Percentiles rank a stretch among this genome's conserved stretches.
Conservation (phyloP, 2,797 vertebrate species). For the Denticeps clupeoides region DNA sequence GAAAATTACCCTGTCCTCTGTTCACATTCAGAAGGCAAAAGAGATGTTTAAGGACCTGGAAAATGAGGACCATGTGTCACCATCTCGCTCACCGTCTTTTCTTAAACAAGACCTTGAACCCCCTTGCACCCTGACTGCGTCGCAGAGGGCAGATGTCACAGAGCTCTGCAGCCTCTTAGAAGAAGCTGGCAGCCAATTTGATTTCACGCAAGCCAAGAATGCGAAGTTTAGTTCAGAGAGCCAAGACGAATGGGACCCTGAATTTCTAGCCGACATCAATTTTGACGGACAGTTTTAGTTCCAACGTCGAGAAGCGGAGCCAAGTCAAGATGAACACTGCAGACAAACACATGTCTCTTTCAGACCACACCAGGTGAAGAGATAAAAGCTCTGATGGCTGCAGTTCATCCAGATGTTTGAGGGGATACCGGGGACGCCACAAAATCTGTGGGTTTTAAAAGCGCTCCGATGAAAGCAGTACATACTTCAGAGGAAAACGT, state of each 20-base stretch:
- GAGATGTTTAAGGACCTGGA: constrained; percentile 64
- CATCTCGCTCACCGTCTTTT: neutral
- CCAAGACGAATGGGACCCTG: constrained; percentile 47
- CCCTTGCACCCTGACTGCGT: constrained; percentile 64
- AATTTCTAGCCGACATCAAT: constrained; percentile 44
- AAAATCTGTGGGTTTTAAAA: constrained; percentile 59
- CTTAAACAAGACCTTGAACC: constrained; percentile 12
- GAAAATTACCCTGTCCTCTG: constrained; percentile 56
- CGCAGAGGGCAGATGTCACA: constrained; percentile 81
- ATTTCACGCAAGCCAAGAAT: constrained; percentile 77
- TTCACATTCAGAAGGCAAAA: constrained; percentile 58
- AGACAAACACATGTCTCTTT: too few species aligned
- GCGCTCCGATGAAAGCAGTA: constrained; percentile 65
- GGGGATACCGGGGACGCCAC: neutral
- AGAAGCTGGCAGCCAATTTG: constrained; percentile 81
- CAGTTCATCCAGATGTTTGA: too few species aligned
- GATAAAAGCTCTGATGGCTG: too few species aligned
- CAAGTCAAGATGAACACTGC: constrained; percentile 17
- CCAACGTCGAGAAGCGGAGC: constrained; percentile 33
- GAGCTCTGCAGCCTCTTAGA: constrained; percentile 85
- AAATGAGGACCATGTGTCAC: constrained; percentile 24
- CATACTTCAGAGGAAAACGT: constrained; percentile 64
- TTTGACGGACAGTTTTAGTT: constrained; percentile 56
- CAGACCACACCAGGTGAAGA: too few species aligned
- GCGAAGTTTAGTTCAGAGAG: constrained; percentile 19